Percentiles rank a stretch among this genome's conserved stretches.
Conservation (phyloP, 1,140 invertebrate species). For the Pinna nobilis region DNA sequence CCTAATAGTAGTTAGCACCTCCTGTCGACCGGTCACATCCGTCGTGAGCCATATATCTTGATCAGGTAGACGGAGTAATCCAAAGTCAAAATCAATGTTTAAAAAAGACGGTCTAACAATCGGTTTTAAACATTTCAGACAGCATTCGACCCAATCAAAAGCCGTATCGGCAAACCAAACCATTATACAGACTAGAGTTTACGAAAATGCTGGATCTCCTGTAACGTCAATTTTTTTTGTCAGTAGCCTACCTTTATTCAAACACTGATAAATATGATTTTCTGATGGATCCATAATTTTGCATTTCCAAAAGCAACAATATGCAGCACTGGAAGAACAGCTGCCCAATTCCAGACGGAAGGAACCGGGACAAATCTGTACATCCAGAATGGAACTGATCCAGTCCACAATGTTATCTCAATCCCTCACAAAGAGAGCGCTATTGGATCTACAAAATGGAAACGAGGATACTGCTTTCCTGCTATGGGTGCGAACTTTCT, state of each 20-base stretch:
- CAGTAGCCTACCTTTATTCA: background rate
- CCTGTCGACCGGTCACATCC: no score
- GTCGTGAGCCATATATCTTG: no score
- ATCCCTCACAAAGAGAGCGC: constrained; percentile 54
- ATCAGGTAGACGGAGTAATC: no score
- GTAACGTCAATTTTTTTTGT: background rate
- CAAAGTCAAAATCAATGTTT: no score
- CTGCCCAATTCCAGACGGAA: constrained; percentile 42
- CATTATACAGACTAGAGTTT: background rate
- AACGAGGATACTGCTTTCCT: constrained; percentile 66
- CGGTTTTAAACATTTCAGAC: no score
- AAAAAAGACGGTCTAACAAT: no score
- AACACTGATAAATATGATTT: background rate
- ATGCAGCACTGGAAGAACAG: constrained; percentile 50
- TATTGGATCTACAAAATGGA: constrained; percentile 59
- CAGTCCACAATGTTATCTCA: constrained; percentile 42
- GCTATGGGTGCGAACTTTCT: constrained; percentile 63
- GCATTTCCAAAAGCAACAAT: constrained; percentile 49
- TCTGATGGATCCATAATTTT: background rate
- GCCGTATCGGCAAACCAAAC: no score
- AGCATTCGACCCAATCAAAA: no score
- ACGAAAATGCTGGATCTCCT: background rate
- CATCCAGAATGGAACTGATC: constrained; percentile 66
- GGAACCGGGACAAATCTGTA: constrained; percentile 65
- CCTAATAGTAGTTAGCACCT: no score